Evolutionary conservation across 1,140 invertebrate species (phyloP).

Genomic region (Luehdorfia chinensis): DNA sequence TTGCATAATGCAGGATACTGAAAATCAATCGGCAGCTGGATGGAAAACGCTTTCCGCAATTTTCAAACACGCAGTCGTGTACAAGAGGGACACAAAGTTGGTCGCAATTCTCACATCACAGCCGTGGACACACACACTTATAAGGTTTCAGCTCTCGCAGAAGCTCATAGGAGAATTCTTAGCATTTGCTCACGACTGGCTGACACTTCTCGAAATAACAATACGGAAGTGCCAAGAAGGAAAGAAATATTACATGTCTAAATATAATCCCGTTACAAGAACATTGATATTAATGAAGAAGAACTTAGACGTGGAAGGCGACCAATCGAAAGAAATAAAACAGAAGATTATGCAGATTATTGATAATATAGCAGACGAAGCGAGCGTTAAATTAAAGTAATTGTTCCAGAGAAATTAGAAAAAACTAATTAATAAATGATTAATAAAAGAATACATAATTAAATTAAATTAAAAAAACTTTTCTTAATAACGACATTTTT

Average conservation of each 20-base stretch:
- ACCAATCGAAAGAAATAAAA: conserved; percentile 36
- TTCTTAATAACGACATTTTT: too few species aligned
- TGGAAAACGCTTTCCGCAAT: conserved; percentile 62
- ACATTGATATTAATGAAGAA: conserved; percentile 48
- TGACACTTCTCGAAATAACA: conserved; percentile 52
- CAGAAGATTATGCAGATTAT: conserved; percentile 35
- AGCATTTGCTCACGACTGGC: conserved; percentile 52
- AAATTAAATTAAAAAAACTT: too few species aligned
- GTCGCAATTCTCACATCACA: conserved; percentile 53
- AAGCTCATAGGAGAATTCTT: conserved; percentile 52
- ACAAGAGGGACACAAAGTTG: conserved; percentile 49
- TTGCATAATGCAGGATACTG: conserved; percentile 50
- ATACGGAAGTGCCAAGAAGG: conserved; percentile 40
- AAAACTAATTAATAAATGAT: too few species aligned
- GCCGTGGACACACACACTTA: conserved; percentile 57
- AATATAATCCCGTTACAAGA: conserved; percentile 45
- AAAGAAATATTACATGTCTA: conserved; percentile 33
- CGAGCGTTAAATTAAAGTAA: not conserved
- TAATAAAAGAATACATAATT: too few species aligned
- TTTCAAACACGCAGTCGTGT: conserved; percentile 53
- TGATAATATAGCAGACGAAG: conserved; percentile 30
- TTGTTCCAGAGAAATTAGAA: too few species aligned
- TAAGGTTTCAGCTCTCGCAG: conserved; percentile 58
- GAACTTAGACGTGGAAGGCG: conserved; percentile 30
- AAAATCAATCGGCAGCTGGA: conserved; percentile 44